phyloP scores from a whole-genome alignment of 2,797 vertebrate genomes.

The Pithecia hirsuta region DNA sequence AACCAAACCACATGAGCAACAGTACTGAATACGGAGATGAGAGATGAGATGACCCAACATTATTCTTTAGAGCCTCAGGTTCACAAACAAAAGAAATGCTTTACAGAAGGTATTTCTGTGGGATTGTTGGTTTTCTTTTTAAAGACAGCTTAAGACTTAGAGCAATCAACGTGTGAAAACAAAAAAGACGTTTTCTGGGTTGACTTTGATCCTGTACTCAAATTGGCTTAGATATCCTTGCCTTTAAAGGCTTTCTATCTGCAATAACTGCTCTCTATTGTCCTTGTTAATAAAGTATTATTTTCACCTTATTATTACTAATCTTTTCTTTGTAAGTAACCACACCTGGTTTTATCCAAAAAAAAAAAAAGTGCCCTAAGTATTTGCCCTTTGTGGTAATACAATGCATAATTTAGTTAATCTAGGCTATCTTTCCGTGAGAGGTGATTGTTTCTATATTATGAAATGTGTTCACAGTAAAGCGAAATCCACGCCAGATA shows the following conservation, averaged over 20 bases:
- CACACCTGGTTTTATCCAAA: slow-evolving; percentile 94
- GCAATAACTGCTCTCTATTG: slow-evolving; percentile 93
- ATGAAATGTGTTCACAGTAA: slow-evolving; percentile 92
- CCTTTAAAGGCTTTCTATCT: slow-evolving; percentile 91
- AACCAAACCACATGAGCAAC: neutral
- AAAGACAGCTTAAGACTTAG: slow-evolving; percentile 45
- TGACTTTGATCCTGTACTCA: slow-evolving; percentile 82
- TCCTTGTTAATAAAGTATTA: slow-evolving; percentile 92
- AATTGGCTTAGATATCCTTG: slow-evolving; percentile 86
- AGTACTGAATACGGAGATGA: neutral
- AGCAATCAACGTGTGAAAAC: slow-evolving; percentile 69
- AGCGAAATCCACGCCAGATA: slow-evolving; percentile 89
- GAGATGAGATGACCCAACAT: neutral
- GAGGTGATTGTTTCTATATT: slow-evolving; percentile 93
- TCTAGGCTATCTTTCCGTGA: slow-evolving; percentile 92
- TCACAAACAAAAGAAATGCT: slow-evolving; percentile 39
- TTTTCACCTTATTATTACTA: slow-evolving; percentile 94
- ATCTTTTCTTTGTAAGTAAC: slow-evolving; percentile 94
- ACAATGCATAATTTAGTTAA: slow-evolving; percentile 94
- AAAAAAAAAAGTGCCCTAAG: slow-evolving; percentile 87
- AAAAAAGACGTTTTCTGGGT: slow-evolving; percentile 79
- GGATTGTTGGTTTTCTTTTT: neutral
- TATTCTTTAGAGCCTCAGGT: slow-evolving; percentile 34
- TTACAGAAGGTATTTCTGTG: slow-evolving; percentile 7
- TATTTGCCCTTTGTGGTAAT: slow-evolving; percentile 93